Percentiles rank a stretch among this genome's conserved stretches.
These are phyloP conservation scores for Leptopilina syphax DNA, from an alignment of 2,888 invertebrate species.

Conservation along the genomic window DNA sequence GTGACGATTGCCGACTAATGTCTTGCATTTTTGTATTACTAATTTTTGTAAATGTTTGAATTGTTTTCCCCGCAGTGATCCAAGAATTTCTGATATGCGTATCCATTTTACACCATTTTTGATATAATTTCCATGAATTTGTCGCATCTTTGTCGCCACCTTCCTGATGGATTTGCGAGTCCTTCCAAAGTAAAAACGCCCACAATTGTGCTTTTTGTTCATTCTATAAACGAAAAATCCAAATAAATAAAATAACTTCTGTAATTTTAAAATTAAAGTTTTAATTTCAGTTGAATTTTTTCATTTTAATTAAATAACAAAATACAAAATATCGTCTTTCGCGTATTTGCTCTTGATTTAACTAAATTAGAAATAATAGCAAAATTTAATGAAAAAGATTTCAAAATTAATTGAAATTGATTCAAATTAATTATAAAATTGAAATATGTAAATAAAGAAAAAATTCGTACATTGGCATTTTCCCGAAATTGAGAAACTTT, in stretches of 20 bases:
- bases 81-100: constrained; percentile 86
- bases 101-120: constrained; percentile 90
- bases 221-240: constrained; percentile 77
- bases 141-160: constrained; percentile 78
- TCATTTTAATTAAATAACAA: too few species aligned
- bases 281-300: neutral
- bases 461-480: constrained; percentile 80
- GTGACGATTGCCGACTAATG: constrained; percentile 70
- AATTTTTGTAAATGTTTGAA: constrained; percentile 84
- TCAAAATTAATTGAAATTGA: too few species aligned
- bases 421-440: neutral
- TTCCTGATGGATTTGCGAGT: constrained; percentile 78
- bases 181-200: constrained; percentile 91
- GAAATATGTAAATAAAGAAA: constrained; percentile 23
- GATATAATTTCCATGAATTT: constrained; percentile 89
- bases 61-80: constrained; percentile 88
- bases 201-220: constrained; percentile 90
- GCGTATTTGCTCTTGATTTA: too few species aligned
- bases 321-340: too few species aligned
- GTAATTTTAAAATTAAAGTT: too few species aligned
- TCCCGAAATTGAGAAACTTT: constrained; percentile 82
- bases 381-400: too few species aligned
- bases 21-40: constrained; percentile 83
- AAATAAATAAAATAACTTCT: neutral
- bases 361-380: too few species aligned